These are phyloP conservation scores for Coilia nasus DNA, from an alignment of 2,797 vertebrate species.

Conservation along the genomic window DNA sequence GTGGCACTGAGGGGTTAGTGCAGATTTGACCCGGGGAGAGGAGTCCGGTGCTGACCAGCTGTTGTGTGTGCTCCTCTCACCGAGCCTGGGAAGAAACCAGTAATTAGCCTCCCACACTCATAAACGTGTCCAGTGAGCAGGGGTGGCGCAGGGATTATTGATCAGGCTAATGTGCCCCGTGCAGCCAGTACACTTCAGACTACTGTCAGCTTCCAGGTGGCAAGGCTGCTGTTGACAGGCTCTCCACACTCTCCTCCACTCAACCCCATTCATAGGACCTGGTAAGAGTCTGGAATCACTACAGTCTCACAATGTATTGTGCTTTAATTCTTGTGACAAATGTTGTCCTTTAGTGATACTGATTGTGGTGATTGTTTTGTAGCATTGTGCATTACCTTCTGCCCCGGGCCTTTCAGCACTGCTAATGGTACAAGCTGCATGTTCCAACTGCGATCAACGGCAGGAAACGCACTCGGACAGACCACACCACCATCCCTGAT, in stretches of 20 bases:
- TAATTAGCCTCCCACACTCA: slow-evolving; percentile 86
- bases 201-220: slow-evolving; percentile 62
- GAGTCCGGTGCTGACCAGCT: slow-evolving; percentile 81
- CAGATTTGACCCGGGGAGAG: slow-evolving; percentile 76
- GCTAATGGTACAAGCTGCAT: slow-evolving; percentile 62
- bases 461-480: slow-evolving; percentile 80
- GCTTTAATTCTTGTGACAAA: neutral
- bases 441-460: slow-evolving; percentile 82
- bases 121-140: slow-evolving; percentile 79
- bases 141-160: slow-evolving; percentile 72
- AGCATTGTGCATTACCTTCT: slow-evolving; percentile 47
- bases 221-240: slow-evolving; percentile 57
- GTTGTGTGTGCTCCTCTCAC: slow-evolving; percentile 73
- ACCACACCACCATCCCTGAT: slow-evolving; percentile 84
- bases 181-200: slow-evolving; percentile 66
- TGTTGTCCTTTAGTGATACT: no score
- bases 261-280: neutral
- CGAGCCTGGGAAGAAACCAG: slow-evolving; percentile 79
- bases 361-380: neutral
- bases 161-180: slow-evolving; percentile 70
- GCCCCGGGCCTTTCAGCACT: slow-evolving; percentile 68
- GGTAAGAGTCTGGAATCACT: neutral
- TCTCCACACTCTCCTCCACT: slow-evolving; percentile 48
- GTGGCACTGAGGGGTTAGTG: slow-evolving; percentile 76
- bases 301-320: neutral